Conservation (phyloP, 2,888 invertebrate genomes). For the Lasioglossum calceatum region DNA sequence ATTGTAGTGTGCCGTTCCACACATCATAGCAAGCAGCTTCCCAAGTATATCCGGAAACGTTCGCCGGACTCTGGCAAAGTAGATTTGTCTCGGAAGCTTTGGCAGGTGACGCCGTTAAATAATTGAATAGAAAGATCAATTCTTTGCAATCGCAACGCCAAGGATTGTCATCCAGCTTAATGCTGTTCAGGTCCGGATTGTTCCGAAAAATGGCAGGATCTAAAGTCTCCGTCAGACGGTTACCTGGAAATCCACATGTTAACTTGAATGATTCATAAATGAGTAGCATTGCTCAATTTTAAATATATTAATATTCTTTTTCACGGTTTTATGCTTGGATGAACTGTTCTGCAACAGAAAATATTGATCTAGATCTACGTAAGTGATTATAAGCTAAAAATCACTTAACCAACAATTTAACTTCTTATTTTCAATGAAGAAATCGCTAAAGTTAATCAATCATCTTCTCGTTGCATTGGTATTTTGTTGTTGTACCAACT, state of each 20-base stretch:
- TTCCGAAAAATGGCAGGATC: conserved; percentile 86
- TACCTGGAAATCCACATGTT: conserved; percentile 84
- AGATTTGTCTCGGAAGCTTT: conserved; percentile 86
- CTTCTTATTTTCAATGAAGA: too few relatives aligned
- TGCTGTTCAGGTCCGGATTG: conserved; percentile 86
- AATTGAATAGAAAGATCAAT: conserved; percentile 88
- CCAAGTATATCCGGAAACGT: conserved; percentile 89
- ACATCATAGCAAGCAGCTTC: conserved; percentile 87
- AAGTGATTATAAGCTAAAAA: too few relatives aligned
- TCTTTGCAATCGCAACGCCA: conserved; percentile 91
- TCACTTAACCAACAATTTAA: neutral
- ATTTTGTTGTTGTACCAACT: too few relatives aligned
- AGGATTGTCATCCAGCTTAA: conserved; percentile 90
- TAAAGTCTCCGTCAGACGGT: conserved; percentile 89
- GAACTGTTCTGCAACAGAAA: too few relatives aligned
- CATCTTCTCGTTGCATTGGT: too few relatives aligned
- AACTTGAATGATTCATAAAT: neutral
- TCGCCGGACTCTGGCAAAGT: conserved; percentile 88
- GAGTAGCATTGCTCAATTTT: neutral
- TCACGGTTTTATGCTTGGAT: too few relatives aligned
- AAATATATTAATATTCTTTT: neutral
- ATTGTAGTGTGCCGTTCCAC: conserved; percentile 85
- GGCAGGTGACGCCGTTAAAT: conserved; percentile 86
- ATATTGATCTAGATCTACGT: too few relatives aligned
- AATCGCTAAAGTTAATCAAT: too few relatives aligned